Conservation (phyloP, 1,140 invertebrate species). For the Telenomus remus region DNA sequence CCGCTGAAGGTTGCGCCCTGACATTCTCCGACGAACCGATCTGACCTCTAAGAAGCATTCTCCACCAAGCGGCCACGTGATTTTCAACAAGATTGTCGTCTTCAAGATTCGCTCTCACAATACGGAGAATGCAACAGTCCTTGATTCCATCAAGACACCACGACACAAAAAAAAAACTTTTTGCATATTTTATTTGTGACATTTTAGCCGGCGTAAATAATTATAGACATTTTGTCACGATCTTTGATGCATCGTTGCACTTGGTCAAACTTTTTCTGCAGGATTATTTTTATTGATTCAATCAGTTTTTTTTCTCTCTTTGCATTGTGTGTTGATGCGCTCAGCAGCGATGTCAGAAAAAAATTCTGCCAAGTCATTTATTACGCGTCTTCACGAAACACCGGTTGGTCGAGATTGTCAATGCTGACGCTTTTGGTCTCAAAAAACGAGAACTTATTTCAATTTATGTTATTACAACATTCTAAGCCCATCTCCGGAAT, state of each 20-base stretch:
- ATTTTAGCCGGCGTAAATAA: conserved; percentile 30
- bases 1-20: conserved; percentile 54
- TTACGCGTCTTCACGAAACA: too few relatives aligned
- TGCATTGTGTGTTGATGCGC: too few relatives aligned
- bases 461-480: too few relatives aligned
- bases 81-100: conserved; percentile 48
- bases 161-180: conserved; percentile 32
- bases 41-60: conserved; percentile 41
- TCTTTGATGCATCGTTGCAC: conserved; percentile 4
- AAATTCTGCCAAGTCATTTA: too few relatives aligned
- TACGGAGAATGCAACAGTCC: conserved; percentile 31
- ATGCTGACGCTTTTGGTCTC: too few relatives aligned
- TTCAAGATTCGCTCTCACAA: conserved; percentile 54
- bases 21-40: conserved; percentile 46
- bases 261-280: background rate
- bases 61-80: conserved; percentile 27
- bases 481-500: too few relatives aligned
- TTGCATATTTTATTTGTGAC: conserved; percentile 35
- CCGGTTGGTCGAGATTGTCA: too few relatives aligned
- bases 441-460: too few relatives aligned
- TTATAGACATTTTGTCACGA: conserved; percentile 14
- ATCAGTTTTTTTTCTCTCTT: background rate
- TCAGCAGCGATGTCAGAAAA: too few relatives aligned
- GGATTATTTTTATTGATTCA: background rate
- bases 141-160: conserved; percentile 21